Base-by-base conservation (phyloP, 1,140 invertebrate species). In the Sarcophaga peregrina region DNA sequence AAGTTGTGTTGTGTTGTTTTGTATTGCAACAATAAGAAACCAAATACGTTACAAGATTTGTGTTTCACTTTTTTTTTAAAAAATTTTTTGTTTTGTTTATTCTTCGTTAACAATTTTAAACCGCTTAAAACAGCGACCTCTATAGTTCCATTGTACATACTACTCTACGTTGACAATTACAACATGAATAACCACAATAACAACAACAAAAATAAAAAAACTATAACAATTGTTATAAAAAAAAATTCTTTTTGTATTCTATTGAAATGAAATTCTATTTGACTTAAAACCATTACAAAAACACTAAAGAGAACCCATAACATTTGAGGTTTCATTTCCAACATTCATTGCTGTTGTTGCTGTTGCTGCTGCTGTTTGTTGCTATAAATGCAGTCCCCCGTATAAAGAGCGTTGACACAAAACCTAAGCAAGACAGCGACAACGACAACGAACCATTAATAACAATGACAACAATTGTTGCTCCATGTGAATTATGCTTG, bases 101-200 rank as follows among this genome's bases (percentile, higher is more conserved):
- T n/a, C n/a, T 13, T 58, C 25, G 25, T 37, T 58, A n/a, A 58
- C 54, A n/a, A 58, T 13, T n/a, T 20, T 68, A 68, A 68, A 68
- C 62, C 62, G 62, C 62, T 68, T 68, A 68, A 68, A 68, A 25
- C 62, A 68, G 62, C 62, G 17, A 68, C 62, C 62, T 68, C 62
- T 68, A 68, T 68, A 68, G 62, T 25, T 68, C n/a, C 20, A 20
- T 37, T 37, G 15, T 68, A 68, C 62, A 68, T 68, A 10, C 20
- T 68, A 68, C 58, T 37, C 25, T 20, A 58, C 52, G 13, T 15
- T 58, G 11, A 58, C 54, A 58, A 58, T 58, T 58, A 58, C 13
- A 13, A 58, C 10, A 5, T n/a, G 54, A 58, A n/a, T n/a, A 58
- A n/a, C n/a, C 9, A 68, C 62, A 68, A 68, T 6, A 68, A 68